These are phyloP conservation scores for Microctonus brassicae DNA, from an alignment of 2,888 invertebrate species.

Conservation along the genomic window DNA sequence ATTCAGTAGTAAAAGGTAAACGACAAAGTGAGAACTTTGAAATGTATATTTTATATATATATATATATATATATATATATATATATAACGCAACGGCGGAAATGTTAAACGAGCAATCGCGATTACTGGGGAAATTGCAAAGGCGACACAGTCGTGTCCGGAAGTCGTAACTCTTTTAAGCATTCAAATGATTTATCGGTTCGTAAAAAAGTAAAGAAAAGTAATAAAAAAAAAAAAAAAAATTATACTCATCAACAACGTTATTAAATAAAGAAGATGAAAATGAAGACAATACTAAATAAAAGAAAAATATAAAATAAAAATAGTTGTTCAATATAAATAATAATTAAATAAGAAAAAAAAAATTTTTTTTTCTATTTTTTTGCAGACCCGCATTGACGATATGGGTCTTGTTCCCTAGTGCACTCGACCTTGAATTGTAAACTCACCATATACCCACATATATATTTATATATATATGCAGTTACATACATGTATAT, in stretches of 20 bases:
- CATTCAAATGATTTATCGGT: slow-evolving; percentile 45
- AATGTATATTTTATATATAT: not conserved
- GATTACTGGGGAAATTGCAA: slow-evolving; percentile 47
- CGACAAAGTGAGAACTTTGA: slow-evolving; percentile 17
- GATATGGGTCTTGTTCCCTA: not conserved
- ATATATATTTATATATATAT: too few species aligned
- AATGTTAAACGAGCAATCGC: slow-evolving; percentile 46
- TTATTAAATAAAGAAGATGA: not conserved
- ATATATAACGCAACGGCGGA: slow-evolving; percentile 37
- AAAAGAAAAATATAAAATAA: not conserved
- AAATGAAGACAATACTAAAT: not conserved
- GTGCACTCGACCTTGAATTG: not conserved
- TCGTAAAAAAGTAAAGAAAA: slow-evolving; percentile 26
- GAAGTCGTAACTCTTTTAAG: slow-evolving; percentile 45
- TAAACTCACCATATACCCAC: not conserved
- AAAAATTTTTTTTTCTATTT: too few species aligned
- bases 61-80: slow-evolving; percentile 9
- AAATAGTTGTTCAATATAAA: not conserved
- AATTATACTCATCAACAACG: slow-evolving; percentile 2
- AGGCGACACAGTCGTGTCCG: slow-evolving; percentile 38
- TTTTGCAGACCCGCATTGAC: slow-evolving; percentile 1
- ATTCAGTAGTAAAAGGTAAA: slow-evolving; percentile 5
- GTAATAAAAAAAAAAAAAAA: slow-evolving; percentile 3
- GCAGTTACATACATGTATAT: not conserved
- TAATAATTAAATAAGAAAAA: not conserved